Evolutionary conservation across 2,113 vertebrate genomes (phyloP), one percentile per base, ranked within the genome.

Genomic region (Vidua chalybeata): DNA sequence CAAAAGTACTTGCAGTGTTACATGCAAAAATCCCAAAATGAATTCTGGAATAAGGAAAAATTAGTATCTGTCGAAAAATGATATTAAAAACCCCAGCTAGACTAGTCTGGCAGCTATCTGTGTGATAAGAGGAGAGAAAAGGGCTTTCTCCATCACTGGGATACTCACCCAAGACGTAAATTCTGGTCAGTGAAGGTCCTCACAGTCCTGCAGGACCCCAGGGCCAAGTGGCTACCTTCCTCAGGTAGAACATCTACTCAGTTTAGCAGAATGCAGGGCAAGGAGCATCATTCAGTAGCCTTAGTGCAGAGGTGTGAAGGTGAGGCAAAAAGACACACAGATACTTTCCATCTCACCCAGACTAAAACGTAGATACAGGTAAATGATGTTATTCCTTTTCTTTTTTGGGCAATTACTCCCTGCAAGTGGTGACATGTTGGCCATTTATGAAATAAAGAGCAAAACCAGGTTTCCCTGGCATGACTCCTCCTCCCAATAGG

Each of bases 381-480:
- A 24, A 85, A 84, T 13, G 1, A 8, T 30, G 5, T 15, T 62
- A 71, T 9, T 87, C 27, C 7, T 41, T 64, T 79, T 79, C 33
- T 64, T 67, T 3, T 59, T 55, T 27, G 35, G 33, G 20, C n/a
- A 56, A 46, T 59, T 43, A 35, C 20, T 81, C 31, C 28, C 27
- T 30, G 22, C 49, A 55, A 63, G 20, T 39, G 28, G 10, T 58
- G 21, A 49, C 15, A 35, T 9, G 10, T 37, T 77, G 43, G 19
- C 8, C 20, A 9, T 64, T 17, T 20, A 80, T 46, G 16, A 62
- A 84, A 81, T 22, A 84, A 77, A 73, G 5, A 31, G 1, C 19
- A 74, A 63, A 67, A 62, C 1, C 0, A 0, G 0, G 0, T 74
- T 92, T 94, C 12, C 28, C n/a, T 71, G n/a, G 4, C 33, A 39